These are phyloP conservation scores for Latrodectus geometricus DNA, from an alignment of 1,140 invertebrate species.

Conservation along the genomic window DNA sequence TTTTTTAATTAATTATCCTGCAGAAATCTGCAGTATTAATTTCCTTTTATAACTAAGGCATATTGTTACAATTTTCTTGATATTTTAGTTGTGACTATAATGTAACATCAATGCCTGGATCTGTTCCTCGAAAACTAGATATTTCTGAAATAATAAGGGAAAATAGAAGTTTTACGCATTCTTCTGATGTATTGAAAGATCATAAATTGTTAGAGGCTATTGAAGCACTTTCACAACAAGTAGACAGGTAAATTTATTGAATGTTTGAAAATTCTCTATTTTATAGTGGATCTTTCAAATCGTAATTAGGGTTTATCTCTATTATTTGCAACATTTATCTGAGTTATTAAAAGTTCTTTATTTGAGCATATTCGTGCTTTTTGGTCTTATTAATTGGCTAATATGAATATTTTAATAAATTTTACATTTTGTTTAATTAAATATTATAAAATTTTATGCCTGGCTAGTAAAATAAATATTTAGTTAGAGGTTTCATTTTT, in stretches of 20 bases:
- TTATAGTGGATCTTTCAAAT: neutral
- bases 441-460: no score
- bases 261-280: neutral
- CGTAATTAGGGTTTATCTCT: neutral
- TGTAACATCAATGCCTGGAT: conserved; percentile 52
- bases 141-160: conserved; percentile 77
- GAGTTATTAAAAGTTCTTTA: neutral
- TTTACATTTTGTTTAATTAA: no score
- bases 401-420: no score
- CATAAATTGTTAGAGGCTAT: conserved; percentile 87
- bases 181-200: conserved; percentile 80
- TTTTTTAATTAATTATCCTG: no score
- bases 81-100: conserved; percentile 23
- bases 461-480: no score
- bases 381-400: neutral
- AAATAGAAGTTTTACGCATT: conserved; percentile 75
- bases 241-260: conserved; percentile 75
- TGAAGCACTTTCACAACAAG: conserved; percentile 86
- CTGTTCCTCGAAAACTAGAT: conserved; percentile 68
- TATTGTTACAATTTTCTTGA: neutral
- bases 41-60: no score
- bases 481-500: no score
- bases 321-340: neutral
- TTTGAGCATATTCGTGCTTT: neutral
- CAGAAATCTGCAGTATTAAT: no score